These are phyloP conservation scores for Gobius niger DNA, from an alignment of 2,113 vertebrate genomes.

Conservation along the genomic window DNA sequence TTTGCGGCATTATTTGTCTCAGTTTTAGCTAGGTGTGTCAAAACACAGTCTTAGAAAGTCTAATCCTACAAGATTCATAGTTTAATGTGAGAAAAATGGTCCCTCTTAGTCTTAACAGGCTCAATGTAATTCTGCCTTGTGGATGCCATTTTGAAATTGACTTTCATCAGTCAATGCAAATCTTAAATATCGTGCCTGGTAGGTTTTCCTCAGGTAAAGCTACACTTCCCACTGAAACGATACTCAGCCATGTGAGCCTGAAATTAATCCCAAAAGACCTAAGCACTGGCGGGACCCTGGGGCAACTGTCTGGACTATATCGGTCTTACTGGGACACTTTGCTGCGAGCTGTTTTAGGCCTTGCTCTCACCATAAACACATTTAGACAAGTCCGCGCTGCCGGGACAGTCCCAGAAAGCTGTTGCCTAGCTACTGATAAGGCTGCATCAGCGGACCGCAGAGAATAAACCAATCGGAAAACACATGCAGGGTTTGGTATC, in stretches of 20 bases:
- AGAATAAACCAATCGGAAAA: constrained; percentile 49
- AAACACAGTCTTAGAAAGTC: too few relatives aligned
- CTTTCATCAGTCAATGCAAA: too few relatives aligned
- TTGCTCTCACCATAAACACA: constrained; percentile 25
- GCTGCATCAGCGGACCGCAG: constrained; percentile 51
- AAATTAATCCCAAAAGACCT: constrained; percentile 39
- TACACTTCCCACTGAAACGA: constrained; percentile 17
- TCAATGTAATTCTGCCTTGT: too few relatives aligned
- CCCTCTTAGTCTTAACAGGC: too few relatives aligned
- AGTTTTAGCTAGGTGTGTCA: too few relatives aligned
- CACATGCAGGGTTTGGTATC: constrained; percentile 39
- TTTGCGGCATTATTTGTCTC: constrained; percentile 14
- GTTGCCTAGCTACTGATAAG: constrained; percentile 78
- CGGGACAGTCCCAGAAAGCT: constrained; percentile 47
- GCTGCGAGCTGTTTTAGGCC: constrained; percentile 27
- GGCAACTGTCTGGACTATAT: constrained; percentile 34
- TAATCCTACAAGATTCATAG: too few relatives aligned
- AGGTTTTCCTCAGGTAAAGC: constrained; percentile 22
- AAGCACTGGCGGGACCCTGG: constrained; percentile 3
- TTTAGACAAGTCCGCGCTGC: constrained; percentile 17
- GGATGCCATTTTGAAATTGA: too few relatives aligned
- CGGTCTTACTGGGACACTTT: constrained; percentile 32
- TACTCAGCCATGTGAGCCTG: constrained; percentile 9
- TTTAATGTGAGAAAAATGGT: too few relatives aligned
- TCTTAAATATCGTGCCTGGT: background rate